These are phyloP conservation scores for Nannoperca obscura DNA, from an alignment of 2,797 vertebrate species.

Conservation along the genomic window DNA sequence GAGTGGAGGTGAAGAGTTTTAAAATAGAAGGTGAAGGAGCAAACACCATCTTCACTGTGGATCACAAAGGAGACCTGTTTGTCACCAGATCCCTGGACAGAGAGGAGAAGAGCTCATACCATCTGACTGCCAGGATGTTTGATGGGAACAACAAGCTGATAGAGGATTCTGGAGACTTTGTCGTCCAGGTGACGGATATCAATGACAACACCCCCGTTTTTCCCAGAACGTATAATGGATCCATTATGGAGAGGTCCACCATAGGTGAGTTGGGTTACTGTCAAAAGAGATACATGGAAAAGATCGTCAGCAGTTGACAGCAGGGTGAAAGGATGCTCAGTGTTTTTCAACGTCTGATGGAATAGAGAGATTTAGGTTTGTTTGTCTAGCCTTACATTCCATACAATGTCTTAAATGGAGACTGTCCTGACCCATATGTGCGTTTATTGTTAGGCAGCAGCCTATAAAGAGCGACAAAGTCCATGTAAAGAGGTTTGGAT, in stretches of 20 bases:
- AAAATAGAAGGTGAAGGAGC: conserved; percentile 83
- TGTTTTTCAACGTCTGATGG: neutral
- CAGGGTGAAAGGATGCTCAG: neutral
- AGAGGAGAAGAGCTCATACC: conserved; percentile 79
- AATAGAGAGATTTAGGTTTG: neutral
- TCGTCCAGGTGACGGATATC: conserved; percentile 80
- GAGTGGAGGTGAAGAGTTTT: conserved; percentile 41
- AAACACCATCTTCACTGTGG: conserved; percentile 77
- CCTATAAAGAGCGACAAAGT: no score
- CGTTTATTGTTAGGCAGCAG: no score
- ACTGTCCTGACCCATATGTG: no score
- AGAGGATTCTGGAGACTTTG: conserved; percentile 74
- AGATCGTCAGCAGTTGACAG: neutral
- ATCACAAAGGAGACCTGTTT: conserved; percentile 77
- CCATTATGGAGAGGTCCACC: conserved; percentile 76
- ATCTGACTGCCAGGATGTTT: conserved; percentile 73
- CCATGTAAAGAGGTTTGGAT: no score
- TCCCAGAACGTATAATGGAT: conserved; percentile 58
- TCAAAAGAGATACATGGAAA: neutral
- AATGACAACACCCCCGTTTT: conserved; percentile 85
- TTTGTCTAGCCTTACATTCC: neutral
- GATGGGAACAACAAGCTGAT: conserved; percentile 54
- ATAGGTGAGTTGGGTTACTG: conserved; percentile 67
- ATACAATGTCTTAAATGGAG: neutral
- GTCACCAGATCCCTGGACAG: conserved; percentile 79